Evolutionary conservation across 2,113 vertebrate genomes (phyloP).

Genomic region (Cercocebus atys): DNA sequence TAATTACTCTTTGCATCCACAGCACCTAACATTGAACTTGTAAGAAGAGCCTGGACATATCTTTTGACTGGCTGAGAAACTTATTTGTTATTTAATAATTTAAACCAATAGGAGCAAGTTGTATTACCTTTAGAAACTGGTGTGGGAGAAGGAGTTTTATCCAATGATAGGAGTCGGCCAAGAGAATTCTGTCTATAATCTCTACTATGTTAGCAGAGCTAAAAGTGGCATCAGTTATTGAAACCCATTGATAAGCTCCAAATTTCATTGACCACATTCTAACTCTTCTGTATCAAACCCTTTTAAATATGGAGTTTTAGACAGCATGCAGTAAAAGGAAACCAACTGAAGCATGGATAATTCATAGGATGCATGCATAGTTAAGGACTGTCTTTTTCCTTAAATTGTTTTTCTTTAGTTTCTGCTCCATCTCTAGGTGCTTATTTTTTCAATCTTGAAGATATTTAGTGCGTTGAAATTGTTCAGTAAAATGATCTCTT

Average conservation of each 20-base stretch:
- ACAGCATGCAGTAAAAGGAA: neutral
- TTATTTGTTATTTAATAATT: constrained; percentile 28
- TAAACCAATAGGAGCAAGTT: neutral
- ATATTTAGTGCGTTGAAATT: neutral
- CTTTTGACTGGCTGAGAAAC: constrained; percentile 15
- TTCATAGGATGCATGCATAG: neutral
- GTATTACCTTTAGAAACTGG: neutral
- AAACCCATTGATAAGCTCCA: neutral
- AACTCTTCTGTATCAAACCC: neutral
- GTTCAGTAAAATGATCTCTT: constrained; percentile 1
- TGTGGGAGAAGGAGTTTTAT: neutral
- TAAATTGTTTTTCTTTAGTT: neutral
- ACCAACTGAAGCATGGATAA: neutral
- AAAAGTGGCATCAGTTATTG: neutral
- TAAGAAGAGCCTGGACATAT: neutral
- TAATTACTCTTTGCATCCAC: neutral
- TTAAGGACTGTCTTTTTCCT: neutral
- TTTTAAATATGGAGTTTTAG: constrained; percentile 1
- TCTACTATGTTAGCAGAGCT: neutral
- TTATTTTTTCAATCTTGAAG: neutral
- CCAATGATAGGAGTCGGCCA: neutral
- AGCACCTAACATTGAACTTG: neutral
- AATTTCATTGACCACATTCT: neutral
- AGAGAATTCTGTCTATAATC: neutral
- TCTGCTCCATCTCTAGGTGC: neutral